phyloP scores from a whole-genome alignment of 1,140 invertebrate species.

The Caerostris extrusa region DNA sequence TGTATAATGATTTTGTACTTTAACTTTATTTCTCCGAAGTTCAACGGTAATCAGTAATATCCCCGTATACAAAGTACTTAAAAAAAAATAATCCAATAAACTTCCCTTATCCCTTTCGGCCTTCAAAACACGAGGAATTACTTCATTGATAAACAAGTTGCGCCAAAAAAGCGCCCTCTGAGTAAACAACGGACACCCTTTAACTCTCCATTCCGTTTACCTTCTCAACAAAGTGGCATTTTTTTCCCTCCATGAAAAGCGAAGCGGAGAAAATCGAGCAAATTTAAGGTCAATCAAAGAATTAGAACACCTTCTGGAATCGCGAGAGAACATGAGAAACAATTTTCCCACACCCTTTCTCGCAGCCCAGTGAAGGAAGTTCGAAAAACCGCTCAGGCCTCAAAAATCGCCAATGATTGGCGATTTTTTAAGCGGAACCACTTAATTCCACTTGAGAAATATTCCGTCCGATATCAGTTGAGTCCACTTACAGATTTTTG shows the following conservation, averaged over 20 bases:
- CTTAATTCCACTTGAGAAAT: background rate
- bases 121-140: background rate
- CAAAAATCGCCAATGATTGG: slow-evolving; percentile 47
- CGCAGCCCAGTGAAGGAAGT: slow-evolving; percentile 3
- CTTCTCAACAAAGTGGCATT: background rate
- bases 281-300: background rate
- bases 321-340: slow-evolving; percentile 57
- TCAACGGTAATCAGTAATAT: too few species aligned
- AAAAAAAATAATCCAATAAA: too few species aligned
- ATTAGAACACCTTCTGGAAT: slow-evolving; percentile 8
- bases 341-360: slow-evolving; percentile 65
- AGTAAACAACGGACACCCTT: background rate
- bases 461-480: background rate
- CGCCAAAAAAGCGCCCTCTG: background rate
- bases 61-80: too few species aligned
- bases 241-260: slow-evolving; percentile 30
- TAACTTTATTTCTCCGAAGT: too few species aligned
- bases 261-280: slow-evolving; percentile 5
- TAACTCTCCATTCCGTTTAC: slow-evolving; percentile 7
- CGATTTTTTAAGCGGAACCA: slow-evolving; percentile 13
- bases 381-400: background rate
- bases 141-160: background rate
- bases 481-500: background rate
- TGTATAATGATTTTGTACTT: too few species aligned
- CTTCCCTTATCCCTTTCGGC: background rate